Conservation (phyloP, 2,113 vertebrate species). For the Myxocyprinus asiaticus region DNA sequence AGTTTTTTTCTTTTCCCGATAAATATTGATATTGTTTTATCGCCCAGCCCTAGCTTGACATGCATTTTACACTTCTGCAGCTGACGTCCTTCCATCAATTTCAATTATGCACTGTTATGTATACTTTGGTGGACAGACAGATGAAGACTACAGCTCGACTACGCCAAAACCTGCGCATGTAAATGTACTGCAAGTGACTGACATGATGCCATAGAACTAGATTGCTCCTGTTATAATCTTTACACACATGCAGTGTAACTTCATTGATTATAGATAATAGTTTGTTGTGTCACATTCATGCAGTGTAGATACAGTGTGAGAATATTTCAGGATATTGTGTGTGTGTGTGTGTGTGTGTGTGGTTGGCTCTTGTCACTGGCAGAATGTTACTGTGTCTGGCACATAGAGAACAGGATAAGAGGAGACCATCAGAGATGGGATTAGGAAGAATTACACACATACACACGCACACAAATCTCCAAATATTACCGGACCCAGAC, state of each 20-base stretch:
- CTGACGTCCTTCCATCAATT: too few relatives aligned
- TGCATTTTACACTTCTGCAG: too few relatives aligned
- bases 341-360: conserved; percentile 43
- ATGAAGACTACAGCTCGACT: too few relatives aligned
- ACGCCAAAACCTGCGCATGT: too few relatives aligned
- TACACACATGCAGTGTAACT: background rate
- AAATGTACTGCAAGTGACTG: background rate
- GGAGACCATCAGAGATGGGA: conserved; percentile 67
- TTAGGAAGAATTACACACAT: conserved; percentile 68
- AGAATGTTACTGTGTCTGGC: conserved; percentile 71
- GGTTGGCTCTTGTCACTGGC: conserved; percentile 65
- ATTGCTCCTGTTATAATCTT: background rate
- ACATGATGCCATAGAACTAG: background rate
- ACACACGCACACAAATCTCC: conserved; percentile 44
- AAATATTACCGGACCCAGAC: conserved; percentile 36
- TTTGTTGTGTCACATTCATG: background rate
- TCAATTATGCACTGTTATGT: too few relatives aligned
- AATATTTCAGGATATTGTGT: conserved; percentile 26
- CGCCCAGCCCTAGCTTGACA: too few relatives aligned
- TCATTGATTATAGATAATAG: background rate
- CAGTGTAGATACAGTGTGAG: background rate
- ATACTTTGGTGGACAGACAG: too few relatives aligned
- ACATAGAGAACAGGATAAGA: conserved; percentile 59
- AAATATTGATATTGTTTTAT: too few relatives aligned
- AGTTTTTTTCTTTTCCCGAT: too few relatives aligned